These are phyloP conservation scores for Larimichthys polyactis DNA, from an alignment of 2,113 vertebrate genomes.

Conservation along the genomic window DNA sequence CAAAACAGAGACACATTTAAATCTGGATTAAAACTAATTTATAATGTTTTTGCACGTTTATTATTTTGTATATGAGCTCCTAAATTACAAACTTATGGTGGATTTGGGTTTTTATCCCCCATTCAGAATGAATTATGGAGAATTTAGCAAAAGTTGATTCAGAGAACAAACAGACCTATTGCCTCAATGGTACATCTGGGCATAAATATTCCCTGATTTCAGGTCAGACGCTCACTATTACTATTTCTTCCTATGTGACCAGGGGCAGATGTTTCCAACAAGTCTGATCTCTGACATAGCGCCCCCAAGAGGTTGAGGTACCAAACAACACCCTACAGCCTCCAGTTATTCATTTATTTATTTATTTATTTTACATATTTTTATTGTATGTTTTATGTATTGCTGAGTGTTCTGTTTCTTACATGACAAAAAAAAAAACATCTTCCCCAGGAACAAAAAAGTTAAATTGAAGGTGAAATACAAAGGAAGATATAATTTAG, in stretches of 20 bases:
- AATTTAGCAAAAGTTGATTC: neutral
- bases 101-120: too few relatives aligned
- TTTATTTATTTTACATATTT: neutral
- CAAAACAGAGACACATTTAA: too few relatives aligned
- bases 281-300: neutral
- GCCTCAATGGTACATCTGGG: neutral
- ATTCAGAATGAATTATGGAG: neutral
- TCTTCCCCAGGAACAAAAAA: neutral
- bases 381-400: neutral
- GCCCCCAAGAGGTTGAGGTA: constrained; percentile 11
- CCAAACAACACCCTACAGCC: constrained; percentile 1
- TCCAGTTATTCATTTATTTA: neutral
- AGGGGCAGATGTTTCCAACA: neutral
- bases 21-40: too few relatives aligned
- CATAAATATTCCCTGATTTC: neutral
- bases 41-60: too few relatives aligned
- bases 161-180: neutral
- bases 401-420: neutral
- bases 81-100: too few relatives aligned
- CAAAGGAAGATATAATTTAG: neutral
- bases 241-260: neutral
- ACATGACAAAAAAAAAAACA: neutral
- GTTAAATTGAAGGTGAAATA: neutral
- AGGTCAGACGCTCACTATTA: neutral
- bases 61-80: too few relatives aligned